Conservation (phyloP, 2,113 vertebrate species). For the Fregetta grallaria region DNA sequence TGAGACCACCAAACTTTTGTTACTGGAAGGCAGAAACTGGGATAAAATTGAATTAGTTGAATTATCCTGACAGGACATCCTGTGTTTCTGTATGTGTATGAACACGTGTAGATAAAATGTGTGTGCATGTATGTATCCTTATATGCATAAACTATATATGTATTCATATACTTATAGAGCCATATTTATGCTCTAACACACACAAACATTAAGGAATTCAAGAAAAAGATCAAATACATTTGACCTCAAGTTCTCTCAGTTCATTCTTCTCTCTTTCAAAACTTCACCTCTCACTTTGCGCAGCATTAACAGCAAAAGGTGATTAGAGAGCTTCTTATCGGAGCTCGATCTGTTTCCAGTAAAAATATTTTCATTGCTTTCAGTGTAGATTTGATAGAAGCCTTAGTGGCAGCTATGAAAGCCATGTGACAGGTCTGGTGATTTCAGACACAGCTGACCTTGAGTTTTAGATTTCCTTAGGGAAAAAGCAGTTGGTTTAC, state of each 20-base stretch:
- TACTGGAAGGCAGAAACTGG: not conserved
- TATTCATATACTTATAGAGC: not conserved
- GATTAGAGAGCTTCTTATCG: not conserved
- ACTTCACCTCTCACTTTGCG: not conserved
- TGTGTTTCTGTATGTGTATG: not conserved
- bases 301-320: not conserved
- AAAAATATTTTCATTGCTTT: slow-evolving; percentile 37
- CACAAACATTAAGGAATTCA: not conserved
- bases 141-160: not conserved
- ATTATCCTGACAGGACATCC: not conserved
- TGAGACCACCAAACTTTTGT: slow-evolving; percentile 1
- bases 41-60: not conserved
- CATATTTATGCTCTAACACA: not conserved
- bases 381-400: not conserved
- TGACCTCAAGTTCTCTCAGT: not conserved
- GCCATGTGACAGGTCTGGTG: not conserved
- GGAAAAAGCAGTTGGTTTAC: not conserved
- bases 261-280: slow-evolving; percentile 3
- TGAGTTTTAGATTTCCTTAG: slow-evolving; percentile 18
- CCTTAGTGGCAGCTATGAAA: not conserved
- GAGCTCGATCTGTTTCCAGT: not conserved
- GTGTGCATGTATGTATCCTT: not conserved
- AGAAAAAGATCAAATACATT: not conserved
- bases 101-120: not conserved
- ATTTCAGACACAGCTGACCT: slow-evolving; percentile 29